Evolutionary conservation across 2,113 vertebrate genomes (phyloP).

Genomic region (Leptobrachium ailaonicum): DNA sequence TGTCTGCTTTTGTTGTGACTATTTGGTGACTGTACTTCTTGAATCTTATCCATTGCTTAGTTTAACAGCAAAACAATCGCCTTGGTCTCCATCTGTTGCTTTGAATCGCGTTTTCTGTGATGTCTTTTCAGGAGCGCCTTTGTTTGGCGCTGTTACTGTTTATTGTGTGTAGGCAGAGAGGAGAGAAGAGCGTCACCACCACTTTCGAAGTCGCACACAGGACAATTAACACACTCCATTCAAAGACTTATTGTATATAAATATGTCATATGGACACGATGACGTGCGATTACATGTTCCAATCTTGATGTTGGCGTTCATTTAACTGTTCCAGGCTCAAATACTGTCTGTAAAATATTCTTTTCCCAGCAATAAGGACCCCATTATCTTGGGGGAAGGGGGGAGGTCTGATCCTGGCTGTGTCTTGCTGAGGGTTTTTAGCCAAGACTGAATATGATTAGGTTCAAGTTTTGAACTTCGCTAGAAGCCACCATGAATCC

Average conservation of each 20-base stretch:
- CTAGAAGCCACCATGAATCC: too few species aligned
- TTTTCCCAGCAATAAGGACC: too few species aligned
- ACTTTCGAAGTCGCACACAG: background rate
- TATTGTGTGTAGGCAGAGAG: background rate
- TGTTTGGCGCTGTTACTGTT: slow-evolving; percentile 8
- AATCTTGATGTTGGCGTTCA: too few species aligned
- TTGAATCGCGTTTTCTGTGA: slow-evolving; percentile 20
- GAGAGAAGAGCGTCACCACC: background rate
- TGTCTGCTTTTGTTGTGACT: slow-evolving; percentile 14
- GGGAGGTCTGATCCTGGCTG: too few species aligned
- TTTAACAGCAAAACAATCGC: slow-evolving; percentile 7
- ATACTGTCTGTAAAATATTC: too few species aligned
- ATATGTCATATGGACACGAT: background rate
- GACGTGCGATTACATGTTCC: background rate
- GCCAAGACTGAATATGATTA: too few species aligned
- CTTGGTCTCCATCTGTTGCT: background rate
- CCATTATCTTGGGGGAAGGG: too few species aligned
- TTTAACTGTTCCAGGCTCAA: too few species aligned
- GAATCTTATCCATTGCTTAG: slow-evolving; percentile 7
- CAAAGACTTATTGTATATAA: background rate
- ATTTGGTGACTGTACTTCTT: background rate
- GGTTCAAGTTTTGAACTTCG: too few species aligned
- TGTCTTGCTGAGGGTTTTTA: too few species aligned
- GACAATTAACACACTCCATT: background rate
- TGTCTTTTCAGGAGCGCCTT: background rate